A percentile compares a stretch with the other conserved stretches of the same genome.
These are phyloP conservation scores for Cosmorhoe ocellata DNA, from an alignment of 2,888 invertebrate genomes.

Conservation along the genomic window DNA sequence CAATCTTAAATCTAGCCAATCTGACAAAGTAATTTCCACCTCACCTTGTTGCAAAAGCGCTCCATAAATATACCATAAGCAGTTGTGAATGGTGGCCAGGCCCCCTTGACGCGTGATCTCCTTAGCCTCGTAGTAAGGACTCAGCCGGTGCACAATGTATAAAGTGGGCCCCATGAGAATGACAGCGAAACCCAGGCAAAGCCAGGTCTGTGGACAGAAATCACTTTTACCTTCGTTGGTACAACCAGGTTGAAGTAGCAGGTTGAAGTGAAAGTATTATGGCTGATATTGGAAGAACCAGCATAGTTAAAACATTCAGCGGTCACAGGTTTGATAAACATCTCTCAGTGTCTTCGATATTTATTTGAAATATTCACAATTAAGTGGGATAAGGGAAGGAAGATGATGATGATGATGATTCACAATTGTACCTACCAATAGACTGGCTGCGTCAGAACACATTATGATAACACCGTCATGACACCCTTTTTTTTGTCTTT, in stretches of 20 bases:
- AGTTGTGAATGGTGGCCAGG: slow-evolving; percentile 85
- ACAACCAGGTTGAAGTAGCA: not conserved
- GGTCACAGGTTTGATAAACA: no score
- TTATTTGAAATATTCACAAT: no score
- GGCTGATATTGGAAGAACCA: no score
- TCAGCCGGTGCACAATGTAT: slow-evolving; percentile 87
- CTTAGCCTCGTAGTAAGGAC: slow-evolving; percentile 87
- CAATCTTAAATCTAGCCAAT: not conserved
- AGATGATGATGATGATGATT: no score
- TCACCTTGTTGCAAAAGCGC: slow-evolving; percentile 95
- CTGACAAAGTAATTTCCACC: not conserved
- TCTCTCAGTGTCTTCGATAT: no score
- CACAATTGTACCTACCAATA: no score
- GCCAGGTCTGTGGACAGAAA: slow-evolving; percentile 86
- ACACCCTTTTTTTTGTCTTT: no score
- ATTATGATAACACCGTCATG: no score
- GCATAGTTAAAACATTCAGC: no score
- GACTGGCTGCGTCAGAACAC: no score
- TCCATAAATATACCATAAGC: slow-evolving; percentile 94
- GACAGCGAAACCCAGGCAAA: slow-evolving; percentile 88
- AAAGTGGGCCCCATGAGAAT: slow-evolving; percentile 90
- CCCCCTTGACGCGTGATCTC: slow-evolving; percentile 82
- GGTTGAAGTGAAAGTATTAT: no score
- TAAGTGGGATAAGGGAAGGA: no score
- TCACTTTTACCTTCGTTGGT: not conserved